Percentiles rank a stretch among this genome's conserved stretches.
Evolutionary conservation across 2,888 invertebrate genomes (phyloP).

Genomic region (Crioceris asparagi): DNA sequence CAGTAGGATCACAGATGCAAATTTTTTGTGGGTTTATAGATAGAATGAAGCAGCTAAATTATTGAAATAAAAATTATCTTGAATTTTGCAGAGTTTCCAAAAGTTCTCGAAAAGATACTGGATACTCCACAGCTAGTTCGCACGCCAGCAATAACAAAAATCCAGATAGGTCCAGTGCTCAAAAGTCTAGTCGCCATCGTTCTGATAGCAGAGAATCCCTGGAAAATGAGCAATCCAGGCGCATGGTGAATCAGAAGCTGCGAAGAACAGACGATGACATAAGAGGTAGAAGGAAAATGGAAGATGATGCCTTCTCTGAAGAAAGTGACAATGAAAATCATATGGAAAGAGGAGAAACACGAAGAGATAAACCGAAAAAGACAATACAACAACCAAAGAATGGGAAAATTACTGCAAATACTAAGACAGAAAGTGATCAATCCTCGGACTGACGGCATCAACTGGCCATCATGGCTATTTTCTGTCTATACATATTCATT

Average conservation of each 20-base stretch:
- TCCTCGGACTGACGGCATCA: constrained; percentile 46
- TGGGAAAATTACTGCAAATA: constrained; percentile 2
- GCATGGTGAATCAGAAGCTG: constrained; percentile 33
- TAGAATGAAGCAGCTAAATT: too few species aligned
- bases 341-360: constrained; percentile 8
- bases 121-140: constrained; percentile 58
- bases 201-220: constrained; percentile 8
- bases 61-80: too few species aligned
- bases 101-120: constrained; percentile 49
- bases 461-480: constrained; percentile 45
- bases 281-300: constrained; percentile 15
- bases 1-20: neutral
- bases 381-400: neutral
- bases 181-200: constrained; percentile 1
- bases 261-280: constrained; percentile 25
- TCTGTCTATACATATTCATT: constrained; percentile 45
- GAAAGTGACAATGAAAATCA: constrained; percentile 26
- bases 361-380: constrained; percentile 10
- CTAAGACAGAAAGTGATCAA: constrained; percentile 17
- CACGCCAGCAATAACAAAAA: constrained; percentile 37
- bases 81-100: constrained; percentile 33
- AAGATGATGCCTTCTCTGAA: constrained; percentile 28
- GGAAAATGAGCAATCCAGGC: constrained; percentile 19
- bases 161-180: constrained; percentile 13
- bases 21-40: too few species aligned